These are phyloP conservation scores for Thereva unica DNA, from an alignment of 2,888 invertebrate species.

Conservation along the genomic window DNA sequence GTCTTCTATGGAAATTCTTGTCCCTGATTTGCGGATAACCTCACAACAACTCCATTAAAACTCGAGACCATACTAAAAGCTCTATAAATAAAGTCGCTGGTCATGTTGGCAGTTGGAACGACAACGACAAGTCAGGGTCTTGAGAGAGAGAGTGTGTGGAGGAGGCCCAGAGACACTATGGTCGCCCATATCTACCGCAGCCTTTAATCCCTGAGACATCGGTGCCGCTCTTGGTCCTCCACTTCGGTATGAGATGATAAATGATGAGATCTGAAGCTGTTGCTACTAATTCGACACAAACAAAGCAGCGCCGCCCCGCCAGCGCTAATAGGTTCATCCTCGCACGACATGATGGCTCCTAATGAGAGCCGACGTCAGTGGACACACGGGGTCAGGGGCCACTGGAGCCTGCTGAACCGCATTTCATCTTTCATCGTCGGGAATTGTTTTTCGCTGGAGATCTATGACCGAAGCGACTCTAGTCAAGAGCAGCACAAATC, in stretches of 20 bases:
- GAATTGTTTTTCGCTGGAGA: background rate
- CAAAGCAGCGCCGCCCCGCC: no score
- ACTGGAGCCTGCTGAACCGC: no score
- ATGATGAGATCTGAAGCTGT: no score
- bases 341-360: no score
- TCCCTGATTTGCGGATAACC: background rate
- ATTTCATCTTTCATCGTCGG: no score
- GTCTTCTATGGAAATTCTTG: no score
- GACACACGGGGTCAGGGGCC: no score
- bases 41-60: conserved; percentile 22
- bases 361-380: no score
- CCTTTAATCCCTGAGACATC: background rate
- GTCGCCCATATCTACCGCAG: background rate
- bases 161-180: background rate
- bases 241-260: no score
- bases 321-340: no score
- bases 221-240: no score
- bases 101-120: conserved; percentile 5
- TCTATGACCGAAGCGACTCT: background rate
- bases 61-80: conserved; percentile 14
- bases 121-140: background rate
- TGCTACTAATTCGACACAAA: no score
- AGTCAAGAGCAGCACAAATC: conserved; percentile 1
- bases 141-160: background rate
- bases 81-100: conserved; percentile 25